phyloP scores from a whole-genome alignment of 2,113 vertebrate species.

The Monopterus albus region DNA sequence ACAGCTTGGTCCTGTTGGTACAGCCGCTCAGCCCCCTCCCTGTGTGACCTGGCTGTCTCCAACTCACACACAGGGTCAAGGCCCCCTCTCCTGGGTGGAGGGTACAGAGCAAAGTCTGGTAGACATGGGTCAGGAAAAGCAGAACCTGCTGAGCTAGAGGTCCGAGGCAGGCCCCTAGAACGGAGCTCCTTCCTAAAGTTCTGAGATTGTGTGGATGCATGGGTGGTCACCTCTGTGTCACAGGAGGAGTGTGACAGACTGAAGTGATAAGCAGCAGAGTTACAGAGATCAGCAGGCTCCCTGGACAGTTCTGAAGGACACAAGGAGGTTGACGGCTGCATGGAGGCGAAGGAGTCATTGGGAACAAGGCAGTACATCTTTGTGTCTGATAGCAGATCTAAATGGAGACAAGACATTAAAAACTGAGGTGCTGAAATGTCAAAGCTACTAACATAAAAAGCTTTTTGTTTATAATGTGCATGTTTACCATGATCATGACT shows the following conservation, averaged over 20 bases:
- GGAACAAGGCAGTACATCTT: conserved; percentile 97
- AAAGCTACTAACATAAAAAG: background rate
- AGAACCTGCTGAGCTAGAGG: conserved; percentile 94
- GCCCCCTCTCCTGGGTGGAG: conserved; percentile 89
- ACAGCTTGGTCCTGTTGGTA: conserved; percentile 82
- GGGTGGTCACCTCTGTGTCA: conserved; percentile 88
- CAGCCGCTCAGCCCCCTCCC: conserved; percentile 82
- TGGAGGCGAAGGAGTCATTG: conserved; percentile 96
- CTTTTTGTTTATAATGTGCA: background rate
- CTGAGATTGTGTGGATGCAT: conserved; percentile 90
- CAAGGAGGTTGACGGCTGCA: conserved; percentile 94
- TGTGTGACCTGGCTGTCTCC: conserved; percentile 88
- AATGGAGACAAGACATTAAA: conserved; percentile 23
- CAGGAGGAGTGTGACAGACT: conserved; percentile 90
- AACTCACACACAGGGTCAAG: conserved; percentile 96
- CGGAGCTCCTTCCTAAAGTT: conserved; percentile 94
- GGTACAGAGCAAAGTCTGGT: conserved; percentile 92
- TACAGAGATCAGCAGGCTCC: conserved; percentile 85
- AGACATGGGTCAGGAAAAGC: conserved; percentile 95
- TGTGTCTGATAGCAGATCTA: conserved; percentile 92
- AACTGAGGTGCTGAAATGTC: background rate
- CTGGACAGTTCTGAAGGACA: conserved; percentile 90
- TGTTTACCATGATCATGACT: conserved; percentile 94
- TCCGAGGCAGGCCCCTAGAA: conserved; percentile 94
- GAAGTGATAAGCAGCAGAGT: conserved; percentile 86